Evolutionary conservation across 92 coral and sea anemone genomes (phyloP), one percentile per base, ranked within the genome.

Genomic region (Parazoanthus darwini): DNA sequence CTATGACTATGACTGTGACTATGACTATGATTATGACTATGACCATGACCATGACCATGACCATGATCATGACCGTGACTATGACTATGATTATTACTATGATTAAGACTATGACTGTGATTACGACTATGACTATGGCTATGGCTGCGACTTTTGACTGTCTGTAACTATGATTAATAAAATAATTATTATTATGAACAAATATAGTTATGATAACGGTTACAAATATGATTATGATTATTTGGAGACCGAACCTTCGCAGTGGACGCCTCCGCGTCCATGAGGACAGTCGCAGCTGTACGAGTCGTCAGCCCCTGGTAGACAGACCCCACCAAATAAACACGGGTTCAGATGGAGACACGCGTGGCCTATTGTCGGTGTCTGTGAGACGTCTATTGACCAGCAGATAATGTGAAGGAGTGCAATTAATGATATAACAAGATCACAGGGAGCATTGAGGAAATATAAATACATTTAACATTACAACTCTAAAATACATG

Each of bases 301-400:
- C 77, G 91, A 90, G 80, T 88, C 86, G n/a, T 93, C 90, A 37
- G 48, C 74, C 15, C 71, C 70, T 18, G 98, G 98, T 3, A 89
- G 43, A 58, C 98, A 96, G 44, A 78, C 89, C 0, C 98, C 98
- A 18, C 98, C 98, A 88, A 83, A 94, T 85, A 93, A 85, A 79
- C 98, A 96, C 20, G 98, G 98, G 79, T 94, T 96, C 65, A 79
- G 39, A 8, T 92, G 82, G 8, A 80, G 92, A 74, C 98, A 96
- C 18, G 92, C 22, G 46, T 81, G 92, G 81, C 22, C 82, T 54
- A 59, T 51, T 8, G 5, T 23, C 20, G 29, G 13, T 81, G 74
- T 11, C 89, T 86, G 83, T 6, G 50, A 44, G 29, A 18, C 38
- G 0, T 9, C 80, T 85, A 65, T 39, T 65, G 37, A 3, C 14